These are phyloP conservation scores for Willisornis vidua DNA, from an alignment of 2,113 vertebrate species.

Conservation along the genomic window DNA sequence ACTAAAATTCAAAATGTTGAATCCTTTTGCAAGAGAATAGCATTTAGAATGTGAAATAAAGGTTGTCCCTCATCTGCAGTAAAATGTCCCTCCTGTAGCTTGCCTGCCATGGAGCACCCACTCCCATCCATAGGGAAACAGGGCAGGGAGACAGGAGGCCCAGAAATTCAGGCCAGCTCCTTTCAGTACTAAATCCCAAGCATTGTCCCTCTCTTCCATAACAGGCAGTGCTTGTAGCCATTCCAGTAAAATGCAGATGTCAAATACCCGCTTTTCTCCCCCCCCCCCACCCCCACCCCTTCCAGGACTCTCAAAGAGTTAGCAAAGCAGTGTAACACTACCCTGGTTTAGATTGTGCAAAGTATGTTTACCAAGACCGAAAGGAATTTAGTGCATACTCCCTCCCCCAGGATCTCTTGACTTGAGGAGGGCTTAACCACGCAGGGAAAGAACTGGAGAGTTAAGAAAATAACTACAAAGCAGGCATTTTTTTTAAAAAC, in stretches of 20 bases:
- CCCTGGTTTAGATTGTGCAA: constrained; percentile 38
- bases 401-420: constrained; percentile 21
- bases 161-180: background rate
- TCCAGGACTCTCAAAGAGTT: background rate
- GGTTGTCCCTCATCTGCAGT: background rate
- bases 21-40: background rate
- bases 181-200: background rate
- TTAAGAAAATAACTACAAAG: background rate
- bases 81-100: background rate
- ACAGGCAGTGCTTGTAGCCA: background rate
- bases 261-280: background rate
- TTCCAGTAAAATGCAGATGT: background rate
- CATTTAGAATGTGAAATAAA: constrained; percentile 29
- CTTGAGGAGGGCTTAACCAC: background rate
- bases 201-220: background rate
- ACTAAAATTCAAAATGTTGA: constrained; percentile 13
- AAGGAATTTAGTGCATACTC: constrained; percentile 50
- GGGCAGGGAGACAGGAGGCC: background rate
- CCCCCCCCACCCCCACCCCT: background rate
- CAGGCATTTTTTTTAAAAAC: background rate
- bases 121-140: background rate
- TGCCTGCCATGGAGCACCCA: background rate
- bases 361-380: constrained; percentile 63
- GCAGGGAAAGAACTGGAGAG: background rate
- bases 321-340: constrained; percentile 21